phyloP scores from a whole-genome alignment of 2,797 vertebrate genomes.

The Vipera latastei region DNA sequence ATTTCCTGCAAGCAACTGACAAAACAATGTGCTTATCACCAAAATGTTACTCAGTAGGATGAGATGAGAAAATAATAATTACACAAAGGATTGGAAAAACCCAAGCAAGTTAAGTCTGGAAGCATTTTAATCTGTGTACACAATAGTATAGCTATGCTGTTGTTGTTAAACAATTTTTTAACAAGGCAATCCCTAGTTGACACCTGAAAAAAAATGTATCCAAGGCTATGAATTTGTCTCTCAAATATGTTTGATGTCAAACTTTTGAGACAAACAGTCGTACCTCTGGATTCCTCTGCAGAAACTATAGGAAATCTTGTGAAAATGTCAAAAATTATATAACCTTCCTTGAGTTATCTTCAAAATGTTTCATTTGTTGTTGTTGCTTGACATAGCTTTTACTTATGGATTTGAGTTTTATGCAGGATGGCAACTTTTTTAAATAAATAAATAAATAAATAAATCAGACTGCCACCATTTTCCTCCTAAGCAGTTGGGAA shows the following conservation, averaged over 20 bases:
- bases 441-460: background rate
- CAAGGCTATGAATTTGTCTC: background rate
- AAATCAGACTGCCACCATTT: background rate
- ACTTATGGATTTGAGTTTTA: background rate
- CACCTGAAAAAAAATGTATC: background rate
- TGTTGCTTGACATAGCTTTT: background rate
- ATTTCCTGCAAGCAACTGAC: conserved; percentile 9
- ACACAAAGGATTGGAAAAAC: background rate
- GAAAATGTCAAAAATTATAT: conserved; percentile 27
- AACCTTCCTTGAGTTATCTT: conserved; percentile 15
- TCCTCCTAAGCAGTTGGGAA: background rate
- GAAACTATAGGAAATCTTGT: conserved; percentile 5
- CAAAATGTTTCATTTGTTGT: background rate
- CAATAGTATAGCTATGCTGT: background rate
- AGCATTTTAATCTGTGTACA: background rate
- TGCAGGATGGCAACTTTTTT: too few relatives aligned
- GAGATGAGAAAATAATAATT: background rate
- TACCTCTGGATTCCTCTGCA: background rate
- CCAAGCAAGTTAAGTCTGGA: background rate
- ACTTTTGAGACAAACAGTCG: background rate
- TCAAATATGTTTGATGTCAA: background rate
- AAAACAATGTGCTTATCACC: conserved; percentile 23
- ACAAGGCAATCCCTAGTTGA: background rate
- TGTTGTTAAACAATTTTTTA: background rate
- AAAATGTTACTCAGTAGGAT: background rate